These are phyloP conservation scores for Rhopilema esculentum DNA, from an alignment of 30 jellyfish, hydroid and myxozoan genomes.

Conservation along the genomic window DNA sequence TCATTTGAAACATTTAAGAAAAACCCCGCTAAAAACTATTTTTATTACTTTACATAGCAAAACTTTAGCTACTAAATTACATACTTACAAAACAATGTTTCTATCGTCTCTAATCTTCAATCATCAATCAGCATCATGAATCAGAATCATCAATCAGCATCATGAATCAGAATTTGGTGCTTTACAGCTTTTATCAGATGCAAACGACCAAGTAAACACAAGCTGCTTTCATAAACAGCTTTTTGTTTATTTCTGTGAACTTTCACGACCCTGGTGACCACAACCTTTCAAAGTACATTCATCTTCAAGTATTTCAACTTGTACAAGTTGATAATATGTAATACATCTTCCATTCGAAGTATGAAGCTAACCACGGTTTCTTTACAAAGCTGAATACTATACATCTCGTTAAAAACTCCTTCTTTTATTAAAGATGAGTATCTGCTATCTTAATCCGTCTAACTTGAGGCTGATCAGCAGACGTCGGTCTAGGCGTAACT, in stretches of 20 bases:
- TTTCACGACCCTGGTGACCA: too few relatives aligned
- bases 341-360: too few relatives aligned
- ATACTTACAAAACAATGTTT: background rate
- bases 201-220: too few relatives aligned
- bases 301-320: too few relatives aligned
- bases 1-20: too few relatives aligned
- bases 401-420: background rate
- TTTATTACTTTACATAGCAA: background rate
- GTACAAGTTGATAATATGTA: too few relatives aligned
- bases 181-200: background rate
- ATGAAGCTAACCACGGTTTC: background rate
- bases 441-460: slow-evolving; percentile 86
- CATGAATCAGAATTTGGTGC: background rate
- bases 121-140: background rate
- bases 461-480: slow-evolving; percentile 74
- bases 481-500: slow-evolving; percentile 59
- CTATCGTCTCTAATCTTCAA: background rate
- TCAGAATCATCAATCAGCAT: background rate
- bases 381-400: background rate
- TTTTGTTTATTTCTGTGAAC: too few relatives aligned
- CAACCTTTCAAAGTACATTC: too few relatives aligned
- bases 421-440: slow-evolving; percentile 62
- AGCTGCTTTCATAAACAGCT: too few relatives aligned
- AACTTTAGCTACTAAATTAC: background rate
- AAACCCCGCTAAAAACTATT: background rate